Base-by-base conservation (phyloP, 92 coral and sea anemone genomes). In the Siderastrea siderea region DNA sequence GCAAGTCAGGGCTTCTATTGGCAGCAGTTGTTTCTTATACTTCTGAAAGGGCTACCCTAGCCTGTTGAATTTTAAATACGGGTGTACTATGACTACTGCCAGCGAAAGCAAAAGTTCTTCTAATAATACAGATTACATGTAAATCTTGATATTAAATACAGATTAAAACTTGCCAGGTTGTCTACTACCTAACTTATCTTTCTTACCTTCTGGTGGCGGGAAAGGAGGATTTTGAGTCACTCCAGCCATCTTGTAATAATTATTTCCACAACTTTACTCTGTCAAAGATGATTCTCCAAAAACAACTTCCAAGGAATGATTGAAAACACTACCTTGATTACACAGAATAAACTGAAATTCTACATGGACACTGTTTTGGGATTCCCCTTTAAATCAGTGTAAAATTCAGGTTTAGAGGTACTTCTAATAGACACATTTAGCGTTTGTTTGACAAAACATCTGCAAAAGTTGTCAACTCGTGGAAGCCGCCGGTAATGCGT, bases 141-240 rank as follows among this genome's bases (percentile, higher is more conserved):
- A 12, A 10, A 1, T 10, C 15, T 45, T 45, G 4, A 71, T 7
- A 3, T 3, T 57, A 0, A 55, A 0, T 17, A 55, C 48, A 52
- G 16, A 50, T 8, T 51, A 46, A 71, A 43, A 12, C 16, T 13
- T 26, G 38, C 38, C 38, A 26, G 38, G 38, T 26, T 26, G 38
- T 26, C 38, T 26, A 26, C 38, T 49, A 13, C 2, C 44, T 45
- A 16, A 6, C 19, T 17, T 6, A 53, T 10, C 43, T 6, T 38
- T 7, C 38, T 16, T 82, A 82, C 86, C 86, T 82, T 82, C 86
- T 43, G 86, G 86, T n/a, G 86, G 47, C n/a, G 86, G 86, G 45
- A 82, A 82, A 12, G 86, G 86, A 1, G 86, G 86, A 47, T 50
- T 71, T 51, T 82, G 86, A n/a, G 77, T 44, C 1, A 82, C 86